Evolutionary conservation across 2,888 invertebrate species (phyloP), one percentile per base, ranked within the genome.

Genomic region (Iphiclides podalirius): DNA sequence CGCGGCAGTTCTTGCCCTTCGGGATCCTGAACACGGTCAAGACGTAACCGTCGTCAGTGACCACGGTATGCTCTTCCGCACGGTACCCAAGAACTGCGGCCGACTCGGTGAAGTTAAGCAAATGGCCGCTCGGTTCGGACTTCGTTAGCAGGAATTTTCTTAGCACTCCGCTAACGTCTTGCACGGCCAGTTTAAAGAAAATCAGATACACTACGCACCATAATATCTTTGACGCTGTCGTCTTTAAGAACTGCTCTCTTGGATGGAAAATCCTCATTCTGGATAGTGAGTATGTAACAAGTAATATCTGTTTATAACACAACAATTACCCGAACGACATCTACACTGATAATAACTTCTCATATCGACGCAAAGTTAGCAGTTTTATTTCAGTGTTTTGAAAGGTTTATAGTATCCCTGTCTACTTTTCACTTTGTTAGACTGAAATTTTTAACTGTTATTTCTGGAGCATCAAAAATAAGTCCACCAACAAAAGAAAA

Each of bases 1-100:
- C 51, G 0, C 55, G 20, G 45, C 77, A 78, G 7, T 69, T 64
- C 20, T 45, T 68, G 0, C 66, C 68, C 23, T 66, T 64, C 1
- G 51, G 58, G 15, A 82, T 67, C 34, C 77, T 66, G 49, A 80
- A 79, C 37, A 78, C 52, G 0, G 69, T 74, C 9, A 84, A 52
- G 6, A 79, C 43, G 34, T 81, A 83, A 33, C 81, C 82, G 56
- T 83, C 83, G 26, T 78, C 72, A 0, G 82, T 81, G 1, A 70
- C 49, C 0, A 75, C 70, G 0, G 52, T 62, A 35, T 83, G 76
- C 45, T 82, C 73, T 39, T 76, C 72, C 0, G 77, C 66, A 1
- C 52, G 2, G 26, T 73, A 82, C 3, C 81, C 82, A 53, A 77
- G 64, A 15, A 59, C 37, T 0, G 37, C 45, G 0, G 69, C 60